Conservation (phyloP, 2,797 vertebrate species). For the Toxotes lorentzi region DNA sequence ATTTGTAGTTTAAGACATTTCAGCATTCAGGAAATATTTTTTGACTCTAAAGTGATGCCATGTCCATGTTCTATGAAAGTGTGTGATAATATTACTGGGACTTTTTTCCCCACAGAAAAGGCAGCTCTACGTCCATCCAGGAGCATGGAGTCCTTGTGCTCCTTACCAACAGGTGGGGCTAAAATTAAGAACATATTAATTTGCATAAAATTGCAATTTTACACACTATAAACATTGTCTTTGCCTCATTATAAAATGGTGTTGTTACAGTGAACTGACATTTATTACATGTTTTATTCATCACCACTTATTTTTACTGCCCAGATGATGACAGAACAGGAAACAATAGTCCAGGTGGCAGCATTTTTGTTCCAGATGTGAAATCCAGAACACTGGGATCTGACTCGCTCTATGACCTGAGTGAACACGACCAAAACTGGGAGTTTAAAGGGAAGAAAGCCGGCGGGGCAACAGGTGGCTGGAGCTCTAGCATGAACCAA, state of each 20-base stretch:
- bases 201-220: background rate
- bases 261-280: background rate
- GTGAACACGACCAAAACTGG: conserved; percentile 89
- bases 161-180: conserved; percentile 90
- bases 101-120: conserved; percentile 88
- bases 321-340: conserved; percentile 88
- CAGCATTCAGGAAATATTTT: background rate
- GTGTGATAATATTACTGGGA: conserved; percentile 6
- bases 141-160: conserved; percentile 98
- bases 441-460: conserved; percentile 87
- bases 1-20: background rate
- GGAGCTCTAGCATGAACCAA: conserved; percentile 69
- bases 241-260: background rate
- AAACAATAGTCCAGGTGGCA: conserved; percentile 84
- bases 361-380: conserved; percentile 87
- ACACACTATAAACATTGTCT: background rate
- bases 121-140: conserved; percentile 93
- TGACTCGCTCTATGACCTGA: conserved; percentile 90
- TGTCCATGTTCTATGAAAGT: conserved; percentile 1
- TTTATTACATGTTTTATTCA: conserved; percentile 4
- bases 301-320: conserved; percentile 30
- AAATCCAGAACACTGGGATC: conserved; percentile 91
- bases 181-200: no score
- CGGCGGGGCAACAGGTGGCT: conserved; percentile 85
- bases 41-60: background rate